phyloP scores from a whole-genome alignment of 2,888 invertebrate genomes.

The Machimus atricapillus region DNA sequence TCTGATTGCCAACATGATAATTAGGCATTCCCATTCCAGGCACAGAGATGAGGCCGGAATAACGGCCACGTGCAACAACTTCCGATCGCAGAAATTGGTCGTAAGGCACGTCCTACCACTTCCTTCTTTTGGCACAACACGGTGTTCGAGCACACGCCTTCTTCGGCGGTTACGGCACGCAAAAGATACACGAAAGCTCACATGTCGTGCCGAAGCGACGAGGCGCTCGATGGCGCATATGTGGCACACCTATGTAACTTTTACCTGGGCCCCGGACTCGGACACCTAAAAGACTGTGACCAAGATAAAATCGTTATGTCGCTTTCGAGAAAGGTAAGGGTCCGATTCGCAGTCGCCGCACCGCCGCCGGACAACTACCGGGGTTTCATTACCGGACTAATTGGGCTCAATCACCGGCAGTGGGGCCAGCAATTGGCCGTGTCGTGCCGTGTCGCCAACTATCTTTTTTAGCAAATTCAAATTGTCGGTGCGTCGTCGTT shows the following conservation, averaged over 20 bases:
- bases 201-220: background rate
- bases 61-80: conserved; percentile 41
- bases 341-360: background rate
- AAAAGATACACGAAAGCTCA: background rate
- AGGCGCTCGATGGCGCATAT: background rate
- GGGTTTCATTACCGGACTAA: background rate
- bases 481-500: background rate
- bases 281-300: background rate
- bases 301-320: background rate
- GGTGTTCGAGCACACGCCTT: background rate
- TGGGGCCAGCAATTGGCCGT: background rate
- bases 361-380: background rate
- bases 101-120: conserved; percentile 43
- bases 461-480: background rate
- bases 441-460: background rate
- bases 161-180: background rate
- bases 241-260: background rate
- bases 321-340: background rate
- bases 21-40: conserved; percentile 41
- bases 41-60: conserved; percentile 15
- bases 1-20: conserved; percentile 13
- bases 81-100: conserved; percentile 40
- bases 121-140: conserved; percentile 22
- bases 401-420: background rate
- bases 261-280: background rate